Conservation (phyloP, 1,140 invertebrate genomes). For the Drosophila arawakana region DNA sequence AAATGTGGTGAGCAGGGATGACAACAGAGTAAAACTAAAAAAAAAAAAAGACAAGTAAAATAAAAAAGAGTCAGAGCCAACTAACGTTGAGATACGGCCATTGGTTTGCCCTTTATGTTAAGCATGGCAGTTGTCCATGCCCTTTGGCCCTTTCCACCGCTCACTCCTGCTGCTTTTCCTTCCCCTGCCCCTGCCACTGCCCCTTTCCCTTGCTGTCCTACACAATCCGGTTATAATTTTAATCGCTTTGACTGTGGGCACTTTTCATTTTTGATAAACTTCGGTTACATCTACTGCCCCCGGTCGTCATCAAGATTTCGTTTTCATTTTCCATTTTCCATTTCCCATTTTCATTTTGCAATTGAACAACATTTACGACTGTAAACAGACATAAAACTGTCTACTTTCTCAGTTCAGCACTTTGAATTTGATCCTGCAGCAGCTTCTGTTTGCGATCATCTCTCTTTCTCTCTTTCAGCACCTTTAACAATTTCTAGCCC, state of each 20-base stretch:
- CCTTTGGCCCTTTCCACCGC: constrained; percentile 21
- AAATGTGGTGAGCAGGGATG: constrained; percentile 83
- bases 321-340: constrained; percentile 40
- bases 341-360: constrained; percentile 54
- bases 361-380: constrained; percentile 82
- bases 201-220: constrained; percentile 4
- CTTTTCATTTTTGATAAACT: constrained; percentile 48
- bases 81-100: constrained; percentile 64
- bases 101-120: constrained; percentile 63
- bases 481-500: constrained; percentile 70
- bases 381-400: constrained; percentile 84
- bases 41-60: constrained; percentile 6
- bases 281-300: constrained; percentile 17
- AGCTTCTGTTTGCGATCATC: constrained; percentile 68
- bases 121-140: constrained; percentile 72
- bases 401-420: constrained; percentile 53
- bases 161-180: constrained; percentile 20
- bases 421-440: constrained; percentile 75
- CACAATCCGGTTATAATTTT: constrained; percentile 72
- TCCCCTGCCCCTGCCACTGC: constrained; percentile 20
- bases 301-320: constrained; percentile 18
- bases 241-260: constrained; percentile 63
- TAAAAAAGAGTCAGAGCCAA: constrained; percentile 15
- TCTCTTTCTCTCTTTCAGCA: constrained; percentile 53
- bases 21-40: constrained; percentile 48